Percentiles rank a stretch among this genome's conserved stretches.
These are phyloP conservation scores for Nipponacmea schrenckii DNA, from an alignment of 2,888 invertebrate species.

Conservation along the genomic window DNA sequence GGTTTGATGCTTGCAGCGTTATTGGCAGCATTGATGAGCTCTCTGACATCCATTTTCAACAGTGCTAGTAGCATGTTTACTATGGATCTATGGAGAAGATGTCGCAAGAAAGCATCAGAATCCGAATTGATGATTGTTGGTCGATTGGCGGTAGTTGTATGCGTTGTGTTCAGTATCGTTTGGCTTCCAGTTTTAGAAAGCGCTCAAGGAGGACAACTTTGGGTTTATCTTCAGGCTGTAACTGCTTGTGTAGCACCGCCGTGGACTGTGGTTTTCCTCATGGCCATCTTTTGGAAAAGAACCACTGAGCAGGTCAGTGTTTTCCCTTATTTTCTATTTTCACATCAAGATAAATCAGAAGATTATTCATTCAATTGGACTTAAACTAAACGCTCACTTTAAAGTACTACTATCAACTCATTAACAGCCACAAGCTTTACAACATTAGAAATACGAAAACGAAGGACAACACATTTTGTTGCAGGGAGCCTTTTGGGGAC, in stretches of 20 bases:
- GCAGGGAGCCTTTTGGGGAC: neutral
- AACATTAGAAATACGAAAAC: too few relatives aligned
- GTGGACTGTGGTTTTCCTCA: slow-evolving; percentile 70
- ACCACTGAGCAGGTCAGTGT: slow-evolving; percentile 69
- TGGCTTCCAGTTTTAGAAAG: slow-evolving; percentile 71
- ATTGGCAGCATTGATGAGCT: slow-evolving; percentile 72
- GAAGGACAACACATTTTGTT: neutral
- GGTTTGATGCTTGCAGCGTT: slow-evolving; percentile 70
- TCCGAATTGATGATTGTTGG: slow-evolving; percentile 64
- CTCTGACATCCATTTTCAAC: slow-evolving; percentile 72
- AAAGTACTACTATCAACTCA: too few relatives aligned
- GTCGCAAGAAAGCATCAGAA: slow-evolving; percentile 51
- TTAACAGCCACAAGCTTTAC: too few relatives aligned
- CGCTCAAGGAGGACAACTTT: slow-evolving; percentile 69
- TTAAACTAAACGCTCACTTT: too few relatives aligned
- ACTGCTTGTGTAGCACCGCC: slow-evolving; percentile 71
- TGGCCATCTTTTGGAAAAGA: slow-evolving; percentile 69
- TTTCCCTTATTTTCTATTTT: neutral
- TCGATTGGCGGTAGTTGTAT: slow-evolving; percentile 60
- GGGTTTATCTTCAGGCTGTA: slow-evolving; percentile 72
- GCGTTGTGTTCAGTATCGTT: slow-evolving; percentile 59
- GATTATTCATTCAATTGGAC: too few relatives aligned
- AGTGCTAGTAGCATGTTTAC: slow-evolving; percentile 70
- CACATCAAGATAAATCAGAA: too few relatives aligned
- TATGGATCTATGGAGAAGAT: slow-evolving; percentile 69